Percentiles rank a stretch among this genome's conserved stretches.
phyloP scores from a whole-genome alignment of 1,140 invertebrate genomes.

The Nephila pilipes region DNA sequence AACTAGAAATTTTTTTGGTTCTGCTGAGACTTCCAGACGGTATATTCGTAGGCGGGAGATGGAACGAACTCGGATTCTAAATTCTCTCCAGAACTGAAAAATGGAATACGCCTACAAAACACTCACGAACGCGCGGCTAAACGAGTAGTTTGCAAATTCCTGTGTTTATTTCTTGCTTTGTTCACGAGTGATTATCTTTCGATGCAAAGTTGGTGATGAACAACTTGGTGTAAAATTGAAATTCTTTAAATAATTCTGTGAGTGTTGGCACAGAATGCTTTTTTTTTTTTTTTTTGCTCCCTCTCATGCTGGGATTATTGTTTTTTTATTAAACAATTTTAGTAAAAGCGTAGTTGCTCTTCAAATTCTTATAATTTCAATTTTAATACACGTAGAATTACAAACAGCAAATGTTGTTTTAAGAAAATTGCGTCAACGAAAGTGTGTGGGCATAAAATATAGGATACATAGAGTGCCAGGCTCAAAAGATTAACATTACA shows the following conservation, averaged over 20 bases:
- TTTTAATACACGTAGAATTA: no score
- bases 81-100: neutral
- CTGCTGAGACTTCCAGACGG: neutral
- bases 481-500: no score
- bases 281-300: no score
- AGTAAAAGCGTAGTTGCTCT: no score
- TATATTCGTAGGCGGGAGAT: neutral
- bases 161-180: neutral
- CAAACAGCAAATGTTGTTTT: no score
- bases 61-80: neutral
- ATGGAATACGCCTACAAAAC: neutral
- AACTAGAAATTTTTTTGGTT: neutral
- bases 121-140: neutral
- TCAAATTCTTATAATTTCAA: no score
- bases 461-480: no score
- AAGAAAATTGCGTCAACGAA: no score
- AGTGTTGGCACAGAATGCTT: no score
- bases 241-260: neutral
- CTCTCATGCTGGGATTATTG: no score
- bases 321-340: no score
- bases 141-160: neutral
- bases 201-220: neutral
- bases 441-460: no score
- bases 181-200: neutral
- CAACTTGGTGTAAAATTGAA: neutral